These are phyloP conservation scores for Stegodyphus mimosarum DNA, from an alignment of 1,140 invertebrate genomes.

Conservation along the genomic window DNA sequence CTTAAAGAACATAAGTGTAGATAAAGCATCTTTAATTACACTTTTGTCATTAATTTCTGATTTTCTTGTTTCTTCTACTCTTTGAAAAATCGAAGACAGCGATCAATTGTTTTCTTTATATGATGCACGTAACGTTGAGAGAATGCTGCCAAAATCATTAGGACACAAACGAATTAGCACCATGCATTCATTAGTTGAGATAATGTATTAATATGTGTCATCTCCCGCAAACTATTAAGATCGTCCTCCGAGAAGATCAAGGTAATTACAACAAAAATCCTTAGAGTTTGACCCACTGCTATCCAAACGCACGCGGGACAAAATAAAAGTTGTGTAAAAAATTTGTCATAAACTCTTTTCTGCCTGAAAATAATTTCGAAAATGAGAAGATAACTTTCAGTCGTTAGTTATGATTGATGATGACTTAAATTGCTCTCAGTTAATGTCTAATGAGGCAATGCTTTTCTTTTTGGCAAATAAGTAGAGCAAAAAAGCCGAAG, in stretches of 20 bases:
- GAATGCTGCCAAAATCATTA: constrained; percentile 30
- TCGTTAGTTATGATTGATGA: constrained; percentile 60
- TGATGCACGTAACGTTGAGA: no score
- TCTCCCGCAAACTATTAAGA: constrained; percentile 16
- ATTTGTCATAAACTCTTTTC: constrained; percentile 32
- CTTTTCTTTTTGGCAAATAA: constrained; percentile 47
- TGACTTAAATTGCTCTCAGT: constrained; percentile 57
- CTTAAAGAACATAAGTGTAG: no score
- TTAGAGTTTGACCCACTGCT: constrained; percentile 23
- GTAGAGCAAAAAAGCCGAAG: constrained; percentile 31
- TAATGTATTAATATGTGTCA: constrained; percentile 51
- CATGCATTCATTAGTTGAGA: constrained; percentile 12
- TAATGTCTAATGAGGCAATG: constrained; percentile 59
- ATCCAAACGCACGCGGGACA: constrained; percentile 18
- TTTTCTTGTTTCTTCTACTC: no score
- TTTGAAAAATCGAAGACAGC: no score
- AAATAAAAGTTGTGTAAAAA: constrained; percentile 39
- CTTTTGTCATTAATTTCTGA: no score
- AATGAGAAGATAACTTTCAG: constrained; percentile 58
- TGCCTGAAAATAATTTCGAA: constrained; percentile 52
- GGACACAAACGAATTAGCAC: constrained; percentile 4
- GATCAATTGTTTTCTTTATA: no score
- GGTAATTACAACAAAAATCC: constrained; percentile 49
- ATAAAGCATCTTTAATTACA: no score
- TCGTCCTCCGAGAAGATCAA: constrained; percentile 14